Base-by-base conservation (phyloP, 2,888 invertebrate genomes). In the Invenusta paracnida region DNA sequence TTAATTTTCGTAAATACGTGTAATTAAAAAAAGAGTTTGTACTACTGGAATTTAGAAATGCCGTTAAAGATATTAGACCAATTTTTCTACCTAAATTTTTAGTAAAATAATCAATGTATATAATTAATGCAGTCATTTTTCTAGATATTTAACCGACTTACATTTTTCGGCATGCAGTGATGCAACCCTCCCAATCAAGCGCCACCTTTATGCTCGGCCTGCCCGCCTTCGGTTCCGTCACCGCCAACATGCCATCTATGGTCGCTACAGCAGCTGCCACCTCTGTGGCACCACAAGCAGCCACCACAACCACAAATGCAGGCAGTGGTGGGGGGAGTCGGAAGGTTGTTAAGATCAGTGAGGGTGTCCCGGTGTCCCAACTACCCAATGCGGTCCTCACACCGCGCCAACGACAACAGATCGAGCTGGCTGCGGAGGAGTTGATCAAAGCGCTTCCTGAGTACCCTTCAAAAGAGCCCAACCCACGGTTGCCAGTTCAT, bases 371-470 rank as follows among this genome's bases (percentile, higher is more conserved):
- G 17, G 83, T 85, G 30, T 84, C 86, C 13, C 29, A 48, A 25
- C 30, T 85, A n/a, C 83, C 86, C 27, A 85, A 85, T 85, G 86
- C 84, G 17, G 85, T 85, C n/a, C 79, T 85, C 5, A 29, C 79
- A 11, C 73, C 29, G 29, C 25, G 81, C 23, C 79, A 85, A 30
- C 73, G 30, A 27, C 30, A 79, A 30, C 67, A 81, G 79, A 85
- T 85, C n/a, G 79, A 79, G 79, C 27, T 81, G 27, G 85, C 85
- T 0, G 85, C 85, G n/a, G 79, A 79, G 29, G 79, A 85, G 17
- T 30, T 85, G 30, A 79, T 79, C 30, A 67, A 81, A 29, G 79
- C 81, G 30, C 29, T 85, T n/a, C 85, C 85, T 25, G 30, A 79
- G 30, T 82, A 82, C 31, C 82, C 82, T 2, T 2, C 82, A 1